Base-by-base conservation (phyloP, 2,888 invertebrate species). In the Xanthia icteritia region DNA sequence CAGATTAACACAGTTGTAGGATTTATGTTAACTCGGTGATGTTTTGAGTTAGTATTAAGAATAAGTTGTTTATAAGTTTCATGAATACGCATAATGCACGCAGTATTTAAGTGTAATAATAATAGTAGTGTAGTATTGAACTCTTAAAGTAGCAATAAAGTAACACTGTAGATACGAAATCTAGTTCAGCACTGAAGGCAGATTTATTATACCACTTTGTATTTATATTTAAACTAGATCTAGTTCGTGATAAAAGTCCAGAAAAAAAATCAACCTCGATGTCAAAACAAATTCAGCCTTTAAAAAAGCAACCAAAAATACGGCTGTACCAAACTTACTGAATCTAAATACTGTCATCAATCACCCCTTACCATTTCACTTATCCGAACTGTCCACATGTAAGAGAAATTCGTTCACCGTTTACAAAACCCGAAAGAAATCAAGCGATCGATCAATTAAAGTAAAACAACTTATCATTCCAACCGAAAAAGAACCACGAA, bases 391-490 rank as follows among this genome's bases (percentile, higher is more conserved):
- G 86, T 88, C 89, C 84, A 76, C 82, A 83, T 76, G 77, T 81
- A 85, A 85, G 77, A 86, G 77, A 89, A 86, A 86, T 86, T 82
- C 89, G 76, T 88, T 89, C 82, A 89, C 88, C 81, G 85, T 88
- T 88, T 89, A 89, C 86, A 85, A 86, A 86, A 86, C 67, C 79
- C 86, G 68, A 86, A 87, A 79, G 77, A 84, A 90, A 89, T 88
- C 86, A 89, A 87, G 83, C 90, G 90, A 93, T 93, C 93, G 90
- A 94, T 95, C 94, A 94, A 92, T 93, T 91, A 93, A 90, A 92
- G 89, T 87, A 89, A 93, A 94, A 93, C 94, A 94, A 95, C 94
- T 94, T 94, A 94, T 95, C 95, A 95, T 93, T 91, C 91, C 87
- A 88, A 91, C 90, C 91, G 90, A 94, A 95, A 95, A 94, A 91